Base-by-base conservation (phyloP, 2,888 invertebrate genomes). In the Tipula lateralis region DNA sequence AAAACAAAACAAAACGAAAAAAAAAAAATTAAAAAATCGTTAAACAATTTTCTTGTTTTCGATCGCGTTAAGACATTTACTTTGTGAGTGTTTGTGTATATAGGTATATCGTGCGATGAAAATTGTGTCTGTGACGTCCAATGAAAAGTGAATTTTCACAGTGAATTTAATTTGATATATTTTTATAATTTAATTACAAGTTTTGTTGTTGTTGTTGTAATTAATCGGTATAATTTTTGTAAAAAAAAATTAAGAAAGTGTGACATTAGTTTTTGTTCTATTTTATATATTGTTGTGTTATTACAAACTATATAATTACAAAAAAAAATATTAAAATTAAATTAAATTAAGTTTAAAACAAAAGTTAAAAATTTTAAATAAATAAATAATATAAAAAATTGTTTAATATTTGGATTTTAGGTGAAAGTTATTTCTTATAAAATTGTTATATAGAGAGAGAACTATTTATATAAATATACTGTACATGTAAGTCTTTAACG, bases 71-170 rank as follows among this genome's bases (percentile, higher is more conserved):
- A 19, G 66, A 66, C 66, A 66, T 66, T 66, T 66, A 66, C 66
- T 66, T 66, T 66, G 7, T 66, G 16, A 16, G 66, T 66, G 66
- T 24, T n/a, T n/a, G n/a, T n/a, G n/a, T n/a, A n/a, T n/a, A n/a
- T n/a, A n/a, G n/a, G n/a, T n/a, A n/a, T n/a, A 66, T 24, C 5
- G 50, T 50, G 24, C 24, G 12, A 24, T 24, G 66, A 24, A 24
- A 66, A 24, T 66, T 66, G 66, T 66, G 66, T 19, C 24, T 6
- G 66, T 66, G 66, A 24, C 19, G 1, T 66, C 24, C 2, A n/a
- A 66, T 66, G 66, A 66, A 66, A 66, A 66, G 66, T 66, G 66
- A 66, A 66, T 66, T 66, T 66, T 66, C 66, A 66, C 66, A 66
- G 66, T 66, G 66, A 66, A 66, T 66, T 66, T 66, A 66, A 66